A percentile compares a stretch with the other conserved stretches of the same genome.
Evolutionary conservation across 1,140 invertebrate genomes (phyloP).

Genomic region (Heliothis virescens): DNA sequence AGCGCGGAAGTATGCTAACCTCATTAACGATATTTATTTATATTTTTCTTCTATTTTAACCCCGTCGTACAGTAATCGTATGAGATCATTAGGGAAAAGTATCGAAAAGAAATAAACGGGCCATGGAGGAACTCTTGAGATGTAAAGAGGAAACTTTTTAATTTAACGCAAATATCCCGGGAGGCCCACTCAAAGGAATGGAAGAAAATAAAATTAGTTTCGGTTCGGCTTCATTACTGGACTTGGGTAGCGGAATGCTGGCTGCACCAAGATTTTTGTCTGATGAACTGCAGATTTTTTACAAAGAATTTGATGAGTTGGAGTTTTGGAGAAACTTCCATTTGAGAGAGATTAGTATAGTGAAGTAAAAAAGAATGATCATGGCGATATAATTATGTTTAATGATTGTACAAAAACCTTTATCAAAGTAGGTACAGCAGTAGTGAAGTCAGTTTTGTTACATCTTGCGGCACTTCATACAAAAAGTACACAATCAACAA

Average conservation of each 20-base stretch:
- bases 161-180: conserved; percentile 75
- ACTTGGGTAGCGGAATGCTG: conserved; percentile 71
- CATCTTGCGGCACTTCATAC: not conserved
- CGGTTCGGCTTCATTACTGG: conserved; percentile 72
- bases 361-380: not conserved
- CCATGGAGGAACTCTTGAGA: conserved; percentile 59
- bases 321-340: not conserved
- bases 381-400: too few species aligned
- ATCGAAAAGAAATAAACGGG: conserved; percentile 69
- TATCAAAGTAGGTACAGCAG: too few species aligned
- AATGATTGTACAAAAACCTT: too few species aligned
- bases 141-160: conserved; percentile 75
- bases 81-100: conserved; percentile 72
- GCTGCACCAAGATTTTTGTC: conserved; percentile 56
- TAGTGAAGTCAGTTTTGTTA: too few species aligned
- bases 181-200: conserved; percentile 69
- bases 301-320: not conserved
- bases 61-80: conserved; percentile 67
- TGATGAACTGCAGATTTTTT: not conserved
- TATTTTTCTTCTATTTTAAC: conserved; percentile 59
- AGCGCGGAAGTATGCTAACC: not conserved
- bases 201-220: conserved; percentile 78
- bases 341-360: not conserved
- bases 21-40: conserved; percentile 25
- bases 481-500: conserved; percentile 5